Conservation (phyloP, 2,113 vertebrate genomes). For the Brachyhypopomus occidentalis region DNA sequence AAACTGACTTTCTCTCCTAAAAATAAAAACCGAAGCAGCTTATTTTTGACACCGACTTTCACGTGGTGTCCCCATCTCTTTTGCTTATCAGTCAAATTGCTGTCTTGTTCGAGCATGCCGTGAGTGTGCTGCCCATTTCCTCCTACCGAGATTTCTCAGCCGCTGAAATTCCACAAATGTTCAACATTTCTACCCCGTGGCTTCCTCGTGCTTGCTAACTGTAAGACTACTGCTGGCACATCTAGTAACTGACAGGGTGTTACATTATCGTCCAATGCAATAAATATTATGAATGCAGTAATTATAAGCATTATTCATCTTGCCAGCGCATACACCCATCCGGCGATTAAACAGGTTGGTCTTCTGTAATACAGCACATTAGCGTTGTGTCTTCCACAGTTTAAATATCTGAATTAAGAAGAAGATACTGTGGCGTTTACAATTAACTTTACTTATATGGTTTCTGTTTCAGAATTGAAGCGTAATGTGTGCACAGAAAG, state of each 20-base stretch:
- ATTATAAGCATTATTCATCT: background rate
- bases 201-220: background rate
- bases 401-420: background rate
- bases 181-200: background rate
- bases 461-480: no score
- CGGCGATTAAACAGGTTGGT: background rate
- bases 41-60: background rate
- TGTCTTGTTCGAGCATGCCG: background rate
- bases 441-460: no score
- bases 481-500: no score
- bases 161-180: slow-evolving; percentile 11
- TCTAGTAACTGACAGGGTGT: background rate
- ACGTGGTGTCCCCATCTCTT: background rate
- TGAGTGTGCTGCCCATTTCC: background rate
- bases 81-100: background rate
- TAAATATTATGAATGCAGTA: background rate
- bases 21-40: background rate
- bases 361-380: background rate
- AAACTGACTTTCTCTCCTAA: background rate
- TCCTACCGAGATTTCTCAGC: slow-evolving; percentile 5
- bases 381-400: background rate
- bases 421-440: no score
- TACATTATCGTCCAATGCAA: background rate
- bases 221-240: background rate
- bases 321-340: background rate